phyloP scores from a whole-genome alignment of 2,797 vertebrate genomes.

The Gobionotothen gibberifrons region DNA sequence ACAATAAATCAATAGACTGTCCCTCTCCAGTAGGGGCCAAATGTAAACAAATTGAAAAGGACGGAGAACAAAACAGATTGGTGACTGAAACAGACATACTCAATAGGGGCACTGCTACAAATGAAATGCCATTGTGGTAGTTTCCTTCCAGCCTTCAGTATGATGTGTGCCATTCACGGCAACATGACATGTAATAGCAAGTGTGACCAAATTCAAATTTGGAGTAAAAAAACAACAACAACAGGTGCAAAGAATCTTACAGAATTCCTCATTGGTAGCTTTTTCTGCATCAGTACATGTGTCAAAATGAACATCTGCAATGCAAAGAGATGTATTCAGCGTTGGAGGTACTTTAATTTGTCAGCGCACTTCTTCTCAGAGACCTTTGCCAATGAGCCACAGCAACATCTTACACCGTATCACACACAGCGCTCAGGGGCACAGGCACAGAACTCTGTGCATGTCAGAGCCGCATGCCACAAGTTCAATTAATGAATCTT shows the following conservation, averaged over 20 bases:
- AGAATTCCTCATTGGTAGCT: slow-evolving; percentile 23
- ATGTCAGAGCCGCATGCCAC: slow-evolving; percentile 79
- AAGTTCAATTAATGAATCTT: slow-evolving; percentile 86
- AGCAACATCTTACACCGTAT: slow-evolving; percentile 55
- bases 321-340: slow-evolving; percentile 34
- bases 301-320: slow-evolving; percentile 49
- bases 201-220: slow-evolving; percentile 39
- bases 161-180: slow-evolving; percentile 53
- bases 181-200: slow-evolving; percentile 40
- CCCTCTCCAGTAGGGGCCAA: slow-evolving; percentile 81
- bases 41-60: slow-evolving; percentile 86
- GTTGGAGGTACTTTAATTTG: slow-evolving; percentile 59
- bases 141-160: slow-evolving; percentile 59
- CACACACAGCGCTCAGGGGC: slow-evolving; percentile 69
- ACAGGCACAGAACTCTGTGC: slow-evolving; percentile 67
- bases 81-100: slow-evolving; percentile 79
- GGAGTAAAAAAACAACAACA: slow-evolving; percentile 35
- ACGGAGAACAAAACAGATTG: slow-evolving; percentile 80
- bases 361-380: slow-evolving; percentile 38
- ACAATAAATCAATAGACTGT: slow-evolving; percentile 85
- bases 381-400: slow-evolving; percentile 53
- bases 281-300: slow-evolving; percentile 12
- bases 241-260: slow-evolving; percentile 49
- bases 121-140: slow-evolving; percentile 68
- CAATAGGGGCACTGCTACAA: slow-evolving; percentile 70